phyloP scores from a whole-genome alignment of 37 sponge, comb jelly and placozoan species.

The Halichondria panicea region DNA sequence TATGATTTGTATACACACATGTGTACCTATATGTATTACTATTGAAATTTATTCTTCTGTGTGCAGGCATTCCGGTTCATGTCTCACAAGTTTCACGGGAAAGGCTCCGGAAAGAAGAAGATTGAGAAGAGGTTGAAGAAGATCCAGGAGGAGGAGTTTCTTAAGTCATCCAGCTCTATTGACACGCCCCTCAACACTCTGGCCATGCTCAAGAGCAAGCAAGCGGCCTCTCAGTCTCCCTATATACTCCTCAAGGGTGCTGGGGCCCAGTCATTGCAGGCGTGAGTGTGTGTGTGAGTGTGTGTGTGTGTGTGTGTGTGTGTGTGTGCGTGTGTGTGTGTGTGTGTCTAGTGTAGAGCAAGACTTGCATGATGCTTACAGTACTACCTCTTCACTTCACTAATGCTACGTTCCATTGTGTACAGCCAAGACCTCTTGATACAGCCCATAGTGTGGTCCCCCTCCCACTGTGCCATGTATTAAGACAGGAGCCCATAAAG shows the following conservation, averaged over 20 bases:
- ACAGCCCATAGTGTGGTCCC: too few species aligned
- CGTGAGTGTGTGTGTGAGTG: slow-evolving; percentile 28
- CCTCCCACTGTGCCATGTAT: too few species aligned
- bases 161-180: slow-evolving; percentile 75
- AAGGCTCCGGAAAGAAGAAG: slow-evolving; percentile 91
- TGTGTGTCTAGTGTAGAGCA: too few species aligned
- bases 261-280: slow-evolving; percentile 60
- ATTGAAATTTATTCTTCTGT: neutral
- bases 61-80: slow-evolving; percentile 87
- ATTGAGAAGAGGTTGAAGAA: slow-evolving; percentile 93
- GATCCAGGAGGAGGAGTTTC: slow-evolving; percentile 72
- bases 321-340: too few species aligned
- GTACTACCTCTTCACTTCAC: too few species aligned
- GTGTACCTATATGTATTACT: too few species aligned
- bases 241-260: slow-evolving; percentile 90
- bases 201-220: slow-evolving; percentile 77
- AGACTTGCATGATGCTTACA: too few species aligned
- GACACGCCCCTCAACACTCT: slow-evolving; percentile 96
- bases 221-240: slow-evolving; percentile 74
- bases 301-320: too few species aligned
- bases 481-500: too few species aligned
- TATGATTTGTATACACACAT: too few species aligned
- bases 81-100: slow-evolving; percentile 99
- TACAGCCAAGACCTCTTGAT: too few species aligned
- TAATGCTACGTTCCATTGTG: too few species aligned